A percentile compares a stretch with the other conserved stretches of the same genome.
These are phyloP conservation scores for Todiramphus saurophagus DNA, from an alignment of 2,113 vertebrate genomes.

Conservation along the genomic window DNA sequence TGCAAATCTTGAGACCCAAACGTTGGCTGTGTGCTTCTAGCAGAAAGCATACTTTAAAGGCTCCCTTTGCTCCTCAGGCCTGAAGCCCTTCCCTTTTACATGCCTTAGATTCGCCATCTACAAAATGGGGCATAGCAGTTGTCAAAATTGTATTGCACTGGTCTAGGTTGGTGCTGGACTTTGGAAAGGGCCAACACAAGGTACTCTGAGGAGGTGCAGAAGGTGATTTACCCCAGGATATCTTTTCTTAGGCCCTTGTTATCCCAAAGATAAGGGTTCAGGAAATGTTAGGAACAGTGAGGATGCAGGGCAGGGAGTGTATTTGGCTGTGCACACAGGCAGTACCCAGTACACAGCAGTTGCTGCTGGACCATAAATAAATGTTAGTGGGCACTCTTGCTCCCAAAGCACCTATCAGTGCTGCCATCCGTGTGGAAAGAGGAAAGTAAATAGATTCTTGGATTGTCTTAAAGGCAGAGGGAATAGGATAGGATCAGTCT, in stretches of 20 bases:
- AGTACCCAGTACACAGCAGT: not conserved
- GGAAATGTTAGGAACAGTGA: not conserved
- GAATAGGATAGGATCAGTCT: conserved; percentile 36
- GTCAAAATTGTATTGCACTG: not conserved
- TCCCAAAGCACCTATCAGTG: conserved; percentile 55
- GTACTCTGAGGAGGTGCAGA: not conserved
- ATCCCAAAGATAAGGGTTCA: not conserved
- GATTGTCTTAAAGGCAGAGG: conserved; percentile 52
- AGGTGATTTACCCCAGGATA: not conserved
- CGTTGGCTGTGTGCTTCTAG: not conserved
- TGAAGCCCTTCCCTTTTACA: not conserved
- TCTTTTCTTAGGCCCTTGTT: not conserved
- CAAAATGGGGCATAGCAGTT: not conserved
- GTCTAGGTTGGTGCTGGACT: not conserved
- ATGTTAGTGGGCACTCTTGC: conserved; percentile 51
- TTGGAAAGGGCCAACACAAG: not conserved
- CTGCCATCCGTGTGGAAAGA: conserved; percentile 55
- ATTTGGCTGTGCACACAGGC: not conserved
- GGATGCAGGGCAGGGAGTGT: not conserved
- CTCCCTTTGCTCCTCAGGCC: not conserved
- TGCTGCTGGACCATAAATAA: conserved; percentile 34
- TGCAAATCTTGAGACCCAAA: not conserved
- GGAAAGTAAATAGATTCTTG: conserved; percentile 51
- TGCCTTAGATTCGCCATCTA: accelerated
- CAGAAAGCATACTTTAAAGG: not conserved